Conservation (phyloP, 2,113 vertebrate species). For the Sinocyclocheilus anshuiensis region DNA sequence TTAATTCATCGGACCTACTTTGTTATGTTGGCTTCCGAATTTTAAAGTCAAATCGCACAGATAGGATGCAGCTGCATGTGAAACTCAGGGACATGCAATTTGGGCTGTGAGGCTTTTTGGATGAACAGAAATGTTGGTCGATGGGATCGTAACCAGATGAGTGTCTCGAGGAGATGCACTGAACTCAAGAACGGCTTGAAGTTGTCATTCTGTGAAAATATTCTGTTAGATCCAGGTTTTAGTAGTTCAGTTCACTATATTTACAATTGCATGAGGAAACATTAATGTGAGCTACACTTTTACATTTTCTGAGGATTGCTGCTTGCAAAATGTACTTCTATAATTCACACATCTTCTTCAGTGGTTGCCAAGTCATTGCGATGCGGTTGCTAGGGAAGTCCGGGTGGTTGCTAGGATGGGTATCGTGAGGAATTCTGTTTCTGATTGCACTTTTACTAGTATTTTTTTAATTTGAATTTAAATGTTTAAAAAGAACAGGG, state of each 20-base stretch:
- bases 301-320: background rate
- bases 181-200: background rate
- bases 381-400: background rate
- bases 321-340: background rate
- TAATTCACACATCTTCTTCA: background rate
- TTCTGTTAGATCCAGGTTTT: background rate
- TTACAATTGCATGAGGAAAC: background rate
- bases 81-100: background rate
- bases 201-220: background rate
- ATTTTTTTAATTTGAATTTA: no score
- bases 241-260: background rate
- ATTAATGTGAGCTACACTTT: background rate
- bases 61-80: background rate
- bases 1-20: slow-evolving; percentile 65
- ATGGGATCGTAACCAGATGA: background rate
- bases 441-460: no score
- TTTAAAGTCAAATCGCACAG: slow-evolving; percentile 31
- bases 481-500: background rate
- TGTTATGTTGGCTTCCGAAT: slow-evolving; percentile 41
- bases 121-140: background rate
- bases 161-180: background rate
- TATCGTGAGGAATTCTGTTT: background rate
- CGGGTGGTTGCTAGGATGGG: background rate
- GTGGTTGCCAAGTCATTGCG: background rate
- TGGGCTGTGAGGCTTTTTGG: background rate